Evolutionary conservation across 2,888 invertebrate species (phyloP), one percentile per base, ranked within the genome.

Genomic region (Mythimna albipuncta): DNA sequence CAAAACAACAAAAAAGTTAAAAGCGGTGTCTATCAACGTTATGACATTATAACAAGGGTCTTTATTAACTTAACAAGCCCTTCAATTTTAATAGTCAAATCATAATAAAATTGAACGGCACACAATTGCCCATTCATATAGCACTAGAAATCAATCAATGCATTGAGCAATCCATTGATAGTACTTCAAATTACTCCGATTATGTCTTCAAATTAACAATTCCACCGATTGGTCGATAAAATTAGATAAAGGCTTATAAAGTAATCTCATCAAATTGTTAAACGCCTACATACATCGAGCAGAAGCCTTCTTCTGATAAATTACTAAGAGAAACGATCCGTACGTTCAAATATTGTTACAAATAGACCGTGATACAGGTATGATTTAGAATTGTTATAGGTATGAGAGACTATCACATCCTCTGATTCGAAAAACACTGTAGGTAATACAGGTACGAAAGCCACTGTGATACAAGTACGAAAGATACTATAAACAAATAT

Each of bases 101-200:
- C 41, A 44, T n/a, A 72, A 64, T 73, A 47, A 75, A 75, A 65
- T 35, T 11, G 44, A 44, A 73, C 19, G 3, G 44, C 52, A 64
- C 2, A 65, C 41, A 52, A 54, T 73, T 54, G 16, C 50, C 58
- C 32, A 64, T 52, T 74, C 41, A 58, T 58, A 74, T 1, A 19
- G 38, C 21, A 57, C 50, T 26, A 57, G 16, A 21, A 19, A 6
- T 50, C 41, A 73, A 72, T 65, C 44, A 64, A 26, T 13, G 38
- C 5, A 35, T 59, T 2, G 44, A 52, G 5, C 10, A 4, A 52
- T 52, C 19, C 50, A 58, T 65, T 64, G 41, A 64, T 63, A 13
- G 35, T 19, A 35, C 19, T 57, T 75, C 7, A 44, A 75, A 65
- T 58, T 52, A 65, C 44, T 13, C 21, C 38, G 19, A 63, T 64